Base-by-base conservation (phyloP, 2,797 vertebrate genomes). In the Galagoides demidoff region DNA sequence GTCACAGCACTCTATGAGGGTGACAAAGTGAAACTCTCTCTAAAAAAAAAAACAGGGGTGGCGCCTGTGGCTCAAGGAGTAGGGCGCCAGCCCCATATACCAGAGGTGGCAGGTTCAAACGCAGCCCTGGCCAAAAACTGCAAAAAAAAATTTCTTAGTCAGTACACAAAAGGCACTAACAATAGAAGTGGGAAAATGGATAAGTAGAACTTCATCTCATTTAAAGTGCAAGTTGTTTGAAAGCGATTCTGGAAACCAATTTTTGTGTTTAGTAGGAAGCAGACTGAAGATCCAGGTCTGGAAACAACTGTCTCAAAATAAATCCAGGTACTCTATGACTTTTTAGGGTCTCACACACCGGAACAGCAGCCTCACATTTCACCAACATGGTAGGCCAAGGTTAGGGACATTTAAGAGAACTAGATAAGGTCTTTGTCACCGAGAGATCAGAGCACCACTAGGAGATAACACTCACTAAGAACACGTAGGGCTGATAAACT, bases 351-450 rank as follows among this genome's bases (percentile, higher is more conserved):
- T 68, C 52, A 70, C 73, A 55, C n/a, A 64, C 45, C 39, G 22
- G 57, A 43, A 22, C 14, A 89, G 16, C 10, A 45, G 61, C 25
- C 8, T 89, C 39, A 1, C 70, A 25, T 27, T 64, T 89, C 68
- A 52, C 43, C 43, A 39, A 39, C 5, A 37, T 27, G 57, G 52
- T 25, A 93, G 34, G 52, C 31, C 31, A 63, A 23, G 17, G 22
- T 64, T 77, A 85, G 64, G 66, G 85, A n/a, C 55, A 71, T 63
- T 70, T 29, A 82, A 39, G 79, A 89, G 43, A 95, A 89, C 23
- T 63, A 73, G 23, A 63, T 23, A 91, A 68, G 55, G 43, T 82
- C 76, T 92, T 61, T 81, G 74, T 77, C 84, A 70, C 22, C 1
- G 10, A 88, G 13, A 70, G 17, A 88, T 70, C 22, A 39, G 52